Evolutionary conservation across 2,888 invertebrate genomes (phyloP), one percentile per base, ranked within the genome.

Genomic region (Sinotaia quadrata): DNA sequence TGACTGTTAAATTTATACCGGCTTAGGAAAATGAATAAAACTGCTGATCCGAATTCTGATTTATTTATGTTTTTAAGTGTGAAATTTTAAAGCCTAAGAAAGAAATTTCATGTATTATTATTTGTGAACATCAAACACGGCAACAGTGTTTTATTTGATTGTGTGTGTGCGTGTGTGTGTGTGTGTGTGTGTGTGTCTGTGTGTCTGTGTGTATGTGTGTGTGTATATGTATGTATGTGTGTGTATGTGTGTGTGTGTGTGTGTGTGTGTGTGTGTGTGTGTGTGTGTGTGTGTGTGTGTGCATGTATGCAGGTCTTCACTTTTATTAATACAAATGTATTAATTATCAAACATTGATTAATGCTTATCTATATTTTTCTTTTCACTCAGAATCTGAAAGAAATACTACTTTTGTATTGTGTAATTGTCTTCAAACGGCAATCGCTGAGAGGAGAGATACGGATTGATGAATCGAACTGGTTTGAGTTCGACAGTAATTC

Each of bases 181-280:
- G 21, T 37, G 58, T 21, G 21, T 37, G 58, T 36, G 37, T 58
- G 37, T 36, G 37, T 58, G 58, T 41, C 29, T 59, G 41, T 41
- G 59, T 41, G 59, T 41, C 31, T 34, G 10, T 21, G 31, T 57
- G 57, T 57, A 33, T 57, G 57, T 57, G 57, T 57, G 34, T 34
- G 33, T 33, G 57, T 34, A 33, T 3, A 34, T 18, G 57, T 18
- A 33, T n/a, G 34, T 1, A 21, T 4, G n/a, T 18, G 57, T n/a
- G 57, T 10, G 57, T n/a, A 4, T 36, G 44, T 37, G 24, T 37
- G 15, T 59, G 15, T 24, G 4, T 59, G 1, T 59, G 29, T 41
- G 24, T 59, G 18, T 44, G 29, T 37, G 21, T 15, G 27, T 44
- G 27, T 41, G 29, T 41, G 15, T 41, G 36, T 33, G 36, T 57